Base-by-base conservation (phyloP, 35 echinoderm and acorn worm genomes). In the Hemicentrotus pulcherrimus region DNA sequence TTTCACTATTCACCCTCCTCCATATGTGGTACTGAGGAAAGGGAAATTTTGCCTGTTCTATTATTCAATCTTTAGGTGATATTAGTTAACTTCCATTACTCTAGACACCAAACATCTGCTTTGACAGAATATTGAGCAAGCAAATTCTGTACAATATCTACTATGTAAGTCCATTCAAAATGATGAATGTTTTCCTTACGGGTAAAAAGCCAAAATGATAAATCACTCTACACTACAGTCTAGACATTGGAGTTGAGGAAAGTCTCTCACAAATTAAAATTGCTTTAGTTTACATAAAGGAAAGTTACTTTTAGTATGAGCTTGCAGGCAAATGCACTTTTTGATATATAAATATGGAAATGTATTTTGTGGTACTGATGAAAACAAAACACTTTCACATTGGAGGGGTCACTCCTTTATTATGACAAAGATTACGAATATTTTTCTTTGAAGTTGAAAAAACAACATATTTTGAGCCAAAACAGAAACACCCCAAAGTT, bases 401-500 rank as follows among this genome's bases (percentile, higher is more conserved):
- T 78, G 65, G 65, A n/a, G 24, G 2, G 61, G 61, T 70, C 61
- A 70, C 61, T 70, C 61, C 61, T 2, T 28, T 19, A 24, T 28
- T 5, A 19, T 4, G 4, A 70, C 16, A 28, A 24, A 28, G 4
- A 78, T 41, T 41, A 41, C 35, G 3, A 41, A 41, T 41, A 41
- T 41, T 41, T 41, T 55, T 55, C 50, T 55, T 55, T 55, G 50
- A 78, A 28, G 28, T n/a, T n/a, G 65, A 78, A 78, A 55, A 55
- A 78, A 78, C 65, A n/a, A n/a, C 65, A 7, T 78, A 78, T 78
- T 78, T 78, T 78, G 65, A 78, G 65, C 65, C 4, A 78, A 28
- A 78, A 78, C 28, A 78, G 65, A 78, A 78, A 78, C 65, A 78
- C 65, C 65, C 22, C 65, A 78, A 78, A 78, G 65, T 78, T 78